Conservation (phyloP, 2,797 vertebrate genomes). For the Borostomias antarcticus region DNA sequence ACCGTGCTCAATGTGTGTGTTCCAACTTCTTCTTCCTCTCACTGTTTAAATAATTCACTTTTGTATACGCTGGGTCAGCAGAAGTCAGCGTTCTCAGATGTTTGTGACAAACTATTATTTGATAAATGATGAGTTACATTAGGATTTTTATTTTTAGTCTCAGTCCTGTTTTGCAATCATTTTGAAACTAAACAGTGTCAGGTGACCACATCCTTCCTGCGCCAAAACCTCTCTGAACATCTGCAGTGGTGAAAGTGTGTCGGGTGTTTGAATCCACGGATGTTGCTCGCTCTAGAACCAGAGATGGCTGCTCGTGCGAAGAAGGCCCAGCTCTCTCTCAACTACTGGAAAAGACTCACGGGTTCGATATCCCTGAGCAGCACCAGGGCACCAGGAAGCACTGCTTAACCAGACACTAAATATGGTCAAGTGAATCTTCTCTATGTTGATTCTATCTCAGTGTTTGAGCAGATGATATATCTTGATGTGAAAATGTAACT, state of each 20-base stretch:
- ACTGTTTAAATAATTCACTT: background rate
- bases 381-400: background rate
- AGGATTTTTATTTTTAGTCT: background rate
- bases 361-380: no score
- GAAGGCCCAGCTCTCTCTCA: no score
- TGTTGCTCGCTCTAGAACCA: background rate
- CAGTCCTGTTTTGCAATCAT: background rate
- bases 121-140: no score
- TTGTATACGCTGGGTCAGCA: background rate
- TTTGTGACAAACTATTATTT: background rate
- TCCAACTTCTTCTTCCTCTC: background rate
- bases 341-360: no score
- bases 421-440: no score
- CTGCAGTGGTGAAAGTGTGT: background rate
- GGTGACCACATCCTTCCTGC: slow-evolving; percentile 2
- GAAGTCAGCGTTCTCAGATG: background rate
- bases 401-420: background rate
- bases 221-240: background rate
- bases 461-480: background rate
- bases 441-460: no score
- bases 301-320: no score
- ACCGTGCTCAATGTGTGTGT: background rate
- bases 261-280: background rate
- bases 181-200: background rate
- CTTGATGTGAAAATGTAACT: background rate